Evolutionary conservation across 2,113 vertebrate species (phyloP), one percentile per base, ranked within the genome.

Genomic region (Silurus meridionalis): DNA sequence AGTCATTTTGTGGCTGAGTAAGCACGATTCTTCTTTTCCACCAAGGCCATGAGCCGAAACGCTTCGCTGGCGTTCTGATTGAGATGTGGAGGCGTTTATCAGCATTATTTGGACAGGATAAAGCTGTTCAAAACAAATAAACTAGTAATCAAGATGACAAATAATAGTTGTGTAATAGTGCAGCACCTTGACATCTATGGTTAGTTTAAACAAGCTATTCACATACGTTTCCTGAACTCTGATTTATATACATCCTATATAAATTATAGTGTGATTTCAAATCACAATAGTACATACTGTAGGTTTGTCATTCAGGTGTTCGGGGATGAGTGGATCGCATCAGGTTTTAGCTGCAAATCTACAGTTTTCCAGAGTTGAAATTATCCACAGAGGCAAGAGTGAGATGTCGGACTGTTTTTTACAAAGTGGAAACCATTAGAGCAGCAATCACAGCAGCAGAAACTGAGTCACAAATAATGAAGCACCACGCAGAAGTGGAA

Each of bases 1-100:
- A 89, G 84, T 83, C 84, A 86, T 90, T 87, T 87, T 90, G 83
- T 88, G 85, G 86, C 87, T 90, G 86, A 88, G 78, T 84, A 90
- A 88, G 55, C 50, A 48, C 7, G n/a, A 69, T 89, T 89, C 37
- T 63, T 67, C 66, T 69, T 37, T 86, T 50, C 55, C 64, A 46
- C 64, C 37, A 52, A 48, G 64, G 78, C 53, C 21, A 55, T 37
- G 78, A 71, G 75, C 78, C 23, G 77, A 37, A 80, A 60, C 37
- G 21, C 28, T 71, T 23, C 2, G 23, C 78, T 60, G 23, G 55
- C 8, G 17, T 61, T 55, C 37, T 86, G 85, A 86, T 81, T 86
- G 78, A 71, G 78, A 81, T 60, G 57, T 72, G 78, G 50, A 25
- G 23, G 64, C 23, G 5, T 52, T 37, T 79, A 78, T 57, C 25